These are phyloP conservation scores for Sipha maydis DNA, from an alignment of 2,888 invertebrate species.

Conservation along the genomic window DNA sequence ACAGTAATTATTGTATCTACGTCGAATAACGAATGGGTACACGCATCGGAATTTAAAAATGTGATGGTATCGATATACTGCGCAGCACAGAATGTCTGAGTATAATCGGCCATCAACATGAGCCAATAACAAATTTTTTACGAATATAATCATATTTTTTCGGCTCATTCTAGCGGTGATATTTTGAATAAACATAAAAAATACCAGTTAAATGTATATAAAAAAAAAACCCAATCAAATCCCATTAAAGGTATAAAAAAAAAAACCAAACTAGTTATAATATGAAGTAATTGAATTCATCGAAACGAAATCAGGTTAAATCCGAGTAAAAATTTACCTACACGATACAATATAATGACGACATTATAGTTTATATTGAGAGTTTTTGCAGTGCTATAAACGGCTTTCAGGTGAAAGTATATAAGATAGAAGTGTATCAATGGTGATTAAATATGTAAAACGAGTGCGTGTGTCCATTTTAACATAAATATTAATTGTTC, in stretches of 20 bases:
- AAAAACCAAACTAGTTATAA: neutral
- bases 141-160: neutral
- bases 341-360: neutral
- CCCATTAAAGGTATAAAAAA: neutral
- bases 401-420: neutral
- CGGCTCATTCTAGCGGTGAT: no score
- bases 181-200: neutral
- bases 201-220: neutral
- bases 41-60: conserved; percentile 10
- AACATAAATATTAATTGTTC: neutral
- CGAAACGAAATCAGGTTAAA: neutral
- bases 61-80: neutral
- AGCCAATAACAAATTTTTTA: neutral
- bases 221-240: neutral
- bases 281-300: neutral
- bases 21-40: neutral
- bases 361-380: neutral
- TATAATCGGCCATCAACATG: neutral
- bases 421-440: neutral
- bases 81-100: neutral
- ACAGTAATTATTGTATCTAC: neutral
- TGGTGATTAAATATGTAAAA: neutral
- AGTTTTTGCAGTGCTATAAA: neutral
- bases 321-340: neutral
- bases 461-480: neutral